Conservation (phyloP, 2,888 invertebrate genomes). For the Zaprionus lineosus region DNA sequence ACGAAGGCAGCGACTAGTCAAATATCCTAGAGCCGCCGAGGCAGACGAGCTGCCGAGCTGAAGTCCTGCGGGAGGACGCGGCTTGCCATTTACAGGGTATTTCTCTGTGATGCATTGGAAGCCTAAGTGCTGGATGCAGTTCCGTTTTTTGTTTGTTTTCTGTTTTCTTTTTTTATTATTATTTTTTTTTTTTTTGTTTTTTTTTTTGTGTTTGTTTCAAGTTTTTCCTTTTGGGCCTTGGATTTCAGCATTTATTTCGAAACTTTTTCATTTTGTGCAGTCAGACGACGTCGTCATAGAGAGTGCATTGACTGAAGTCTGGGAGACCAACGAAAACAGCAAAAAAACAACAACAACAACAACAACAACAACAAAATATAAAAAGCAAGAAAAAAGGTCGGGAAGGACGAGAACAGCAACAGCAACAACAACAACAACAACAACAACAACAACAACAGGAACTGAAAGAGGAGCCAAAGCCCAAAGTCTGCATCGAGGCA, state of each 20-base stretch:
- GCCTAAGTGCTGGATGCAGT: slow-evolving; percentile 25
- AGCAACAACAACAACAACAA: background rate
- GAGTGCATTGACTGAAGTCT: slow-evolving; percentile 80
- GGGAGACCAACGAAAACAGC: slow-evolving; percentile 45
- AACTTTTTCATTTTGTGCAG: slow-evolving; percentile 79
- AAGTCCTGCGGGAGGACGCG: too few species aligned
- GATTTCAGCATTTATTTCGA: slow-evolving; percentile 61
- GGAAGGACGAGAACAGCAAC: slow-evolving; percentile 33
- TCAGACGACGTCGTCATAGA: slow-evolving; percentile 78
- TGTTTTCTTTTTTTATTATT: slow-evolving; percentile 7
- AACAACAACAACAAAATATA: slow-evolving; percentile 36
- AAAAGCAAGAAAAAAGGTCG: slow-evolving; percentile 29
- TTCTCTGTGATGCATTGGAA: too few species aligned
- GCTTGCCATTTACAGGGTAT: too few species aligned
- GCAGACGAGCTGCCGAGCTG: too few species aligned
- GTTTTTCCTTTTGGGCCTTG: slow-evolving; percentile 67
- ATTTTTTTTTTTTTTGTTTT: background rate
- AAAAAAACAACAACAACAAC: too few species aligned
- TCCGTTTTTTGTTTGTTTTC: background rate
- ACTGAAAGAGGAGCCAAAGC: background rate
- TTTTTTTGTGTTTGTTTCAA: slow-evolving; percentile 47
- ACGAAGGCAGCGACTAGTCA: too few species aligned
- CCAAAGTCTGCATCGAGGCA: slow-evolving; percentile 30
- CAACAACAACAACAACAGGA: background rate
- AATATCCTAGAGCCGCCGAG: too few species aligned